Percentiles rank a stretch among this genome's conserved stretches.
Evolutionary conservation across 2,888 invertebrate species (phyloP).

Genomic region (Seladonia tumulorum): DNA sequence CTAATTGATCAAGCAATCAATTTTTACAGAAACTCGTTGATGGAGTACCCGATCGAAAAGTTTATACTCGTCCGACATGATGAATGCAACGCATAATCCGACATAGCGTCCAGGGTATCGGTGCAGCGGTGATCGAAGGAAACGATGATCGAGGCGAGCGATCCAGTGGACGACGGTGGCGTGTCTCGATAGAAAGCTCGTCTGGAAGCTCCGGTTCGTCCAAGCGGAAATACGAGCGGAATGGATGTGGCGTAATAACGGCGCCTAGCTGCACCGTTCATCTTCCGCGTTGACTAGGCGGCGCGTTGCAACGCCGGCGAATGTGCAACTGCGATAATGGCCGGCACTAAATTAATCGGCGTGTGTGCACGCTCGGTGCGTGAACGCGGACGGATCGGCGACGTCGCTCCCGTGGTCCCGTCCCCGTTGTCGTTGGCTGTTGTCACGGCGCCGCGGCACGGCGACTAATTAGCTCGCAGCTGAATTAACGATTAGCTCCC

Average conservation of each 20-base stretch:
- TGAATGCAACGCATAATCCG: background rate
- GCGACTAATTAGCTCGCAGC: constrained; percentile 58
- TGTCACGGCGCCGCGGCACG: constrained; percentile 50
- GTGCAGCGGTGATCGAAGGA: background rate
- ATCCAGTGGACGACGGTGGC: background rate
- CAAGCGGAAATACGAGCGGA: constrained; percentile 67
- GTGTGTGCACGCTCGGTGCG: constrained; percentile 44
- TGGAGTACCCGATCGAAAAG: too few species aligned
- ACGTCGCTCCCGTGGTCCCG: constrained; percentile 19
- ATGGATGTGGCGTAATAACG: constrained; percentile 75
- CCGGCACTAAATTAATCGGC: constrained; percentile 76
- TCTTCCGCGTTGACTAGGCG: constrained; percentile 71
- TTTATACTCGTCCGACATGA: background rate
- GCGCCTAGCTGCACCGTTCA: constrained; percentile 67
- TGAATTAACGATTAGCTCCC: constrained; percentile 57
- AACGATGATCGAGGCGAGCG: background rate
- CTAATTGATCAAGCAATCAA: too few species aligned
- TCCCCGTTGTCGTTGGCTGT: constrained; percentile 43
- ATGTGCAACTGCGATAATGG: constrained; percentile 77
- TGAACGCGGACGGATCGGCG: constrained; percentile 47
- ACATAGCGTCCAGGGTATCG: background rate
- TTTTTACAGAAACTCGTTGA: too few species aligned
- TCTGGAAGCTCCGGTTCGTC: constrained; percentile 53
- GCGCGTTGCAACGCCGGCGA: constrained; percentile 60
- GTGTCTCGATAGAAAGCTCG: constrained; percentile 9